Conservation (phyloP, 1,140 invertebrate species). For the Rhopalosiphum padi region DNA sequence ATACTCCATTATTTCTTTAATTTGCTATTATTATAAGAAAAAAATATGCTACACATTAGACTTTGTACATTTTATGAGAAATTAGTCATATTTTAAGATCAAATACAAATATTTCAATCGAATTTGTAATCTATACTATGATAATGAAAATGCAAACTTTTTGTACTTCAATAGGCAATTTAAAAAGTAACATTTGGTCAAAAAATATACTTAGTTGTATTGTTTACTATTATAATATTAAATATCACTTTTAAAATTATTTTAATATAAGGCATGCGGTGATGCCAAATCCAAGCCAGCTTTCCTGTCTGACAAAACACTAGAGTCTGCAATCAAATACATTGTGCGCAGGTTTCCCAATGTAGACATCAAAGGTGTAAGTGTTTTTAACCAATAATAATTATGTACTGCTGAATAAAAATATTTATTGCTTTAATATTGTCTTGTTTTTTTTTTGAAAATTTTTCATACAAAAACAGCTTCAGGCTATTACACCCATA, state of each 20-base stretch:
- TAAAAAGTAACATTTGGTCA: background rate
- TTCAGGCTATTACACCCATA: slow-evolving; percentile 83
- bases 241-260: background rate
- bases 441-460: slow-evolving; percentile 33
- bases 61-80: too few relatives aligned
- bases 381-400: slow-evolving; percentile 38
- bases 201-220: background rate
- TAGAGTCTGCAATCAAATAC: slow-evolving; percentile 94
- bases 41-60: too few relatives aligned
- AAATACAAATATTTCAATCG: background rate
- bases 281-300: slow-evolving; percentile 97
- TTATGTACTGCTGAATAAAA: background rate
- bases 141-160: too few relatives aligned
- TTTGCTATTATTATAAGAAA: background rate
- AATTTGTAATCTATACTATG: background rate
- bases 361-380: slow-evolving; percentile 86
- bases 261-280: slow-evolving; percentile 78
- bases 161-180: background rate
- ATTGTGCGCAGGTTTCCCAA: slow-evolving; percentile 96
- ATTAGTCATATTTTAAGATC: background rate
- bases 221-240: too few relatives aligned
- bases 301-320: slow-evolving; percentile 93
- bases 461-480: slow-evolving; percentile 62
- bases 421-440: background rate
- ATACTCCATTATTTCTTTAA: too few relatives aligned